Conservation (phyloP, 1,140 invertebrate genomes). For the Drosophila saltans region DNA sequence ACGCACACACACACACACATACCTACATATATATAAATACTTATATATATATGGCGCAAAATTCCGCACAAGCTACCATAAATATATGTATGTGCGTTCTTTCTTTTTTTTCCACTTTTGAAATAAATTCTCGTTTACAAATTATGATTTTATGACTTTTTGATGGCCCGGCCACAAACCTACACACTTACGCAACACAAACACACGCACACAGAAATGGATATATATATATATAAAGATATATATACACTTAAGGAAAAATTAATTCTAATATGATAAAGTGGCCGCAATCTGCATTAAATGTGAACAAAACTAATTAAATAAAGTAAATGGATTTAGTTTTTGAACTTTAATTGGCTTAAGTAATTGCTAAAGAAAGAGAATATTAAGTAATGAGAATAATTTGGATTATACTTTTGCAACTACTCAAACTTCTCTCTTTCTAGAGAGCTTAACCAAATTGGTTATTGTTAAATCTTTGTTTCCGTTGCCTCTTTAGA, state of each 20-base stretch:
- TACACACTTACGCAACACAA: constrained; percentile 53
- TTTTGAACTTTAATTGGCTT: too few species aligned
- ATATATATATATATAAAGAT: neutral
- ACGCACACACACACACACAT: constrained; percentile 5
- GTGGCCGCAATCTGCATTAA: too few species aligned
- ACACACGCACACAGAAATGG: constrained; percentile 21
- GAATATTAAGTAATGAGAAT: too few species aligned
- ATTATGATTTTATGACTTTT: constrained; percentile 82
- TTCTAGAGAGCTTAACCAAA: too few species aligned
- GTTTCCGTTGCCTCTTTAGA: too few species aligned
- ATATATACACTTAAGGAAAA: constrained; percentile 10
- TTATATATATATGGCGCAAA: constrained; percentile 36
- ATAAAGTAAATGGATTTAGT: too few species aligned
- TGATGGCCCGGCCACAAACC: constrained; percentile 72
- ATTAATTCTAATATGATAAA: too few species aligned
- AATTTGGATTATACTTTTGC: too few species aligned
- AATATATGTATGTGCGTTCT: constrained; percentile 18
- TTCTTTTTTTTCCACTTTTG: constrained; percentile 80
- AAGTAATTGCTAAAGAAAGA: too few species aligned
- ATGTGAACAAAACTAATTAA: too few species aligned
- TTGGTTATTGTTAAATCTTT: too few species aligned
- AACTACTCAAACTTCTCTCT: too few species aligned
- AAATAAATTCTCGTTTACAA: constrained; percentile 81
- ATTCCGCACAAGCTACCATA: constrained; percentile 55
- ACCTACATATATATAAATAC: constrained; percentile 4